phyloP scores from a whole-genome alignment of 2,888 invertebrate genomes.

The Lochmaea crataegi region DNA sequence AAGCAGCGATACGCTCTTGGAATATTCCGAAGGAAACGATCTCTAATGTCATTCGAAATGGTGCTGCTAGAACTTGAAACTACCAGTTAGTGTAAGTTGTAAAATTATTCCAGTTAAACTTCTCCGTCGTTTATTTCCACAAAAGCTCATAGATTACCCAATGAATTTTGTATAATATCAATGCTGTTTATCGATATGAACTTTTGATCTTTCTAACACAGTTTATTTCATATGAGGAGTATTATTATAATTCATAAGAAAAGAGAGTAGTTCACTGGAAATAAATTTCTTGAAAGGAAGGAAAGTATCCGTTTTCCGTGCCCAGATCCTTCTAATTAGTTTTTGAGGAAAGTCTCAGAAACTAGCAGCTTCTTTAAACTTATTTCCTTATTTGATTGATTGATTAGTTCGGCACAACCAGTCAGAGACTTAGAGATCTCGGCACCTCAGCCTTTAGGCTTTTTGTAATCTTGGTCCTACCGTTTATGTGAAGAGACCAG shows the following conservation, averaged over 20 bases:
- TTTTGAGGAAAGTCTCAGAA: too few relatives aligned
- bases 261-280: too few relatives aligned
- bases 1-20: slow-evolving; percentile 40
- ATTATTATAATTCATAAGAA: neutral
- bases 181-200: neutral
- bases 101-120: slow-evolving; percentile 49
- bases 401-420: too few relatives aligned
- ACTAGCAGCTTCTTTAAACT: too few relatives aligned
- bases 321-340: too few relatives aligned
- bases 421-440: too few relatives aligned
- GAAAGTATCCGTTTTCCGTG: too few relatives aligned
- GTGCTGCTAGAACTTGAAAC: slow-evolving; percentile 48
- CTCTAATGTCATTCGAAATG: slow-evolving; percentile 29
- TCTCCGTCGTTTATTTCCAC: slow-evolving; percentile 31
- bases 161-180: slow-evolving; percentile 28
- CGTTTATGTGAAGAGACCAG: too few relatives aligned
- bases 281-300: too few relatives aligned
- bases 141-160: slow-evolving; percentile 30
- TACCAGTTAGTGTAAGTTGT: slow-evolving; percentile 49
- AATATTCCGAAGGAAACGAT: slow-evolving; percentile 8
- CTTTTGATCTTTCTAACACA: neutral
- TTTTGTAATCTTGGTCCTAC: too few relatives aligned
- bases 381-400: too few relatives aligned
- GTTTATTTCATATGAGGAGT: neutral
- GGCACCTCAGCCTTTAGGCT: too few relatives aligned